These are phyloP conservation scores for Coenobita brevimanus DNA, from an alignment of 1,140 invertebrate genomes.

Conservation along the genomic window DNA sequence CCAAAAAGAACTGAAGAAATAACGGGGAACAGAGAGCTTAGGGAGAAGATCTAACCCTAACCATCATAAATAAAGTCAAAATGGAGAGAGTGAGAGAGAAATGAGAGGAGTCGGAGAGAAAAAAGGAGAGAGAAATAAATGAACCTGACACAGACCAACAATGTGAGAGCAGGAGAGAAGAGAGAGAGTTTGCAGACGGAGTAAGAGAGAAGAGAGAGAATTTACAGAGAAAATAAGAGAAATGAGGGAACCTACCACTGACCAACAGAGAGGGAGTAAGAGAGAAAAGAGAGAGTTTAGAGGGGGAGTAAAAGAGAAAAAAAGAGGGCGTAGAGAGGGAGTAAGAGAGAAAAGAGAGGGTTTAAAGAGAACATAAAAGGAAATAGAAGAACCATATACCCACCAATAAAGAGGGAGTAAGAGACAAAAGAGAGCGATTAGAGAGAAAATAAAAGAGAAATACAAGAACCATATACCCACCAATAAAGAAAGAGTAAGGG, in stretches of 20 bases:
- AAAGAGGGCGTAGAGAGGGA: not conserved
- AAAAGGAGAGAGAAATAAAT: not conserved
- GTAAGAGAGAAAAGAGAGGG: not conserved
- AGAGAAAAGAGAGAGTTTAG: not conserved
- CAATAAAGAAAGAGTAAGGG: not conserved
- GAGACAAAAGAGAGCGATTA: no score
- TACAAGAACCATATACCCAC: not conserved
- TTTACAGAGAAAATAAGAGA: not conserved
- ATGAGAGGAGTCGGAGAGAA: not conserved
- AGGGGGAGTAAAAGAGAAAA: not conserved
- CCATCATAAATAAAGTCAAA: no score
- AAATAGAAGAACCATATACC: not conserved
- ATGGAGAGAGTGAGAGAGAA: no score
- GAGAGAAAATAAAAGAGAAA: slow-evolving; percentile 4
- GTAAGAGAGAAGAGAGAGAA: no score
- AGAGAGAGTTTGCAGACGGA: no score
- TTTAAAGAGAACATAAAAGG: no score
- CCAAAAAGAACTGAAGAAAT: no score
- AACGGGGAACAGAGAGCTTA: no score
- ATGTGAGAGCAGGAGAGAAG: no score
- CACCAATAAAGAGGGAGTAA: not conserved
- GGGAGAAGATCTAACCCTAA: no score
- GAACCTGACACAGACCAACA: not conserved
- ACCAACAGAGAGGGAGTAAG: not conserved
- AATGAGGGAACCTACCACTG: not conserved